A percentile compares a stretch with the other conserved stretches of the same genome.
phyloP scores from a whole-genome alignment of 2,113 vertebrate species.

The Burhinus oedicnemus region DNA sequence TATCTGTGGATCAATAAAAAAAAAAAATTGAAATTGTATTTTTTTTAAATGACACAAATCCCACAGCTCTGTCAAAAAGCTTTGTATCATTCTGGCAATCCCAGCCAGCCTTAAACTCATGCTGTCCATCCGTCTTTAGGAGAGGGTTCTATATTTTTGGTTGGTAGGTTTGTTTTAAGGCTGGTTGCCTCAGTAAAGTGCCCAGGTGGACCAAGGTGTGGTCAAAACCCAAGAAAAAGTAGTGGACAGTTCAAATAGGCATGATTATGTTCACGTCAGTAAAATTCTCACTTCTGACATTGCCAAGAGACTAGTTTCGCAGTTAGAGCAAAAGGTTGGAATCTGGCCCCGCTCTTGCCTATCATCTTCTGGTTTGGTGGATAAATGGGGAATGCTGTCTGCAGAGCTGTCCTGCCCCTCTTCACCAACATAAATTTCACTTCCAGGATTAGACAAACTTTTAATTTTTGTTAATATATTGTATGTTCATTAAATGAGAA shows the following conservation, averaged over 20 bases:
- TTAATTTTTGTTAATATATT: neutral
- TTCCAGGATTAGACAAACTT: neutral
- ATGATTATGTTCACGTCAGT: neutral
- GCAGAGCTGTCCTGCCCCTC: neutral
- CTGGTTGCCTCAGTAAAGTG: neutral
- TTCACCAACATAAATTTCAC: neutral
- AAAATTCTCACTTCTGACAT: neutral
- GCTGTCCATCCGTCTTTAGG: neutral
- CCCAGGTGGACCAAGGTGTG: neutral
- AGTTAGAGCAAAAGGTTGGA: neutral
- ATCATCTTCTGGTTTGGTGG: neutral
- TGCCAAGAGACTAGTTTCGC: neutral
- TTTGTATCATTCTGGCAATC: neutral
- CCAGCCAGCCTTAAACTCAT: neutral
- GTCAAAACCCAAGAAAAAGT: neutral
- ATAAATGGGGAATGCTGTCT: neutral
- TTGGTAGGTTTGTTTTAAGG: neutral
- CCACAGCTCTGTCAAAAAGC: neutral
- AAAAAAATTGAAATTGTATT: neutral
- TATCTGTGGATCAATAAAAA: neutral
- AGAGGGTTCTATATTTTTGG: neutral
- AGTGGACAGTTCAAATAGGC: neutral
- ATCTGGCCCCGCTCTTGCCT: neutral
- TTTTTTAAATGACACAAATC: conserved; percentile 23
- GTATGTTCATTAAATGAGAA: neutral